Evolutionary conservation across 1,140 invertebrate species (phyloP).

Genomic region (Capitella teleta): DNA sequence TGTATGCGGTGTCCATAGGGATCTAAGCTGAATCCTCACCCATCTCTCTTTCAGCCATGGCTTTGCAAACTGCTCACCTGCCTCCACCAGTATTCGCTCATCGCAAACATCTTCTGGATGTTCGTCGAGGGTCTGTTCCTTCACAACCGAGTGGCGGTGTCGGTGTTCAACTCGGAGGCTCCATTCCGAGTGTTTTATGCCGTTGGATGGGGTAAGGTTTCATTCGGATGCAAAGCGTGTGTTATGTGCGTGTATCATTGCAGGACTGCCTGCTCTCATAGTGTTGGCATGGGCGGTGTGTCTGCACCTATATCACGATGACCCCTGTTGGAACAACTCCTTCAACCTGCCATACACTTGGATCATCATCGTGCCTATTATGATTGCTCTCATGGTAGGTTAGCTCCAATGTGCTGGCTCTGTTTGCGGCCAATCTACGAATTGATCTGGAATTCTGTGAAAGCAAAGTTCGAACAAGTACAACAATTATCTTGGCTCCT

Average conservation of each 20-base stretch:
- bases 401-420: too few species aligned
- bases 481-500: too few species aligned
- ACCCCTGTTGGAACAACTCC: conserved; percentile 42
- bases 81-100: conserved; percentile 58
- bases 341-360: conserved; percentile 35
- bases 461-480: too few species aligned
- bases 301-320: conserved; percentile 28
- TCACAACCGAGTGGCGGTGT: conserved; percentile 46
- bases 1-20: too few species aligned
- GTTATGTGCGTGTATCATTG: neutral
- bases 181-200: conserved; percentile 31
- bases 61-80: conserved; percentile 58
- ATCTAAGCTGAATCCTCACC: too few species aligned
- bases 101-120: conserved; percentile 70
- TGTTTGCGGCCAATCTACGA: too few species aligned
- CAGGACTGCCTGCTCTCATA: conserved; percentile 42
- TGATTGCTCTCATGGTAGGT: conserved; percentile 42
- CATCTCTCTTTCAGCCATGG: conserved; percentile 44
- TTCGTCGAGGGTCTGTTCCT: conserved; percentile 72
- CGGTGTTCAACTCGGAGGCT: conserved; percentile 32
- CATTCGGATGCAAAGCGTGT: neutral
- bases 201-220: conserved; percentile 37
- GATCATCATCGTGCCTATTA: conserved; percentile 43
- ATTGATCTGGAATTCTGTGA: too few species aligned
- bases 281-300: conserved; percentile 35